Base-by-base conservation (phyloP, 2,888 invertebrate genomes). In the Drosophila kanekoi region DNA sequence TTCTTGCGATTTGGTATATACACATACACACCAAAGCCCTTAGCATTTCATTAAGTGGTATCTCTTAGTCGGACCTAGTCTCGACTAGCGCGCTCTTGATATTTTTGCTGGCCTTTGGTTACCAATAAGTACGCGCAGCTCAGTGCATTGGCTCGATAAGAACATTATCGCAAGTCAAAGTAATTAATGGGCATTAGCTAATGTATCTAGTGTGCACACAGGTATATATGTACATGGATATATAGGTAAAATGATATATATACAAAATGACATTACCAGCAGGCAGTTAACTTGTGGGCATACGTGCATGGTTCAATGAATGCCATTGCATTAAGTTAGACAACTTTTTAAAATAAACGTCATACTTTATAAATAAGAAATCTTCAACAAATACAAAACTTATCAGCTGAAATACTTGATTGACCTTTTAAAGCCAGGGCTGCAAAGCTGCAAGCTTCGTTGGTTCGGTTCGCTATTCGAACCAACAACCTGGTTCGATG, bases 91-190 rank as follows among this genome's bases (percentile, higher is more conserved):
- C 28, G 8, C 28, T 8, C 28, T 28, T 28, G 28, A 2, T n/a
- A 41, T 53, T 52, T 16, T 44, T 44, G 11, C 33, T 45, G 40
- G 43, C 49, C 49, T 48, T 28, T 49, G 32, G 43, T 45, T 56
- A 14, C 45, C 44, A 40, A 53, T 57, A 61, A 48, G 41, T 53
- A 56, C 10, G 37, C 32, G 40, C 16, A 45, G 58, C 49, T 54
- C 37, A 54, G 37, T 62, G 62, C 62, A 58, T 52, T 64, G 65
- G 32, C 45, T 56, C 58, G 72, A 75, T 75, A 77, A 75, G 76
- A 70, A 59, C 28, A 28, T 75, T 77, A 77, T 77, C 72, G 56
- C 58, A 66, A 72, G 67, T 48, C 54, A 59, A 59, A 62, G 72
- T 63, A 57, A 53, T 72, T 63, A 75, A 67, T 67, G 57, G 59